These are phyloP conservation scores for Yponomeuta malinellus DNA, from an alignment of 2,888 invertebrate genomes.

Conservation along the genomic window DNA sequence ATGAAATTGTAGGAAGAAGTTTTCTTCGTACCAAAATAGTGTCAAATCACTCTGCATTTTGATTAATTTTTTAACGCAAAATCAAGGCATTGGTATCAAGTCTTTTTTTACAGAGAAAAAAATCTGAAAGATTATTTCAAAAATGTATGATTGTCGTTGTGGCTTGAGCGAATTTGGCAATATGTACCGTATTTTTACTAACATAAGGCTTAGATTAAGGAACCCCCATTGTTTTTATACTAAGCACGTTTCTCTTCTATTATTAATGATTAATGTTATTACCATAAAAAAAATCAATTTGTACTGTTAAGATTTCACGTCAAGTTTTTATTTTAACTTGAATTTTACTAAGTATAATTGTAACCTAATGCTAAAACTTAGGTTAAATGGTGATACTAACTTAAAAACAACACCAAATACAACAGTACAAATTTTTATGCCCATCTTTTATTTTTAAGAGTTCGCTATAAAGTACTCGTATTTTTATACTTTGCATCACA, in stretches of 20 bases:
- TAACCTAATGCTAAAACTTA: background rate
- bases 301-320: background rate
- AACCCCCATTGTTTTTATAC: conserved; percentile 29
- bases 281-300: background rate
- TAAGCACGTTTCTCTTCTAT: conserved; percentile 22
- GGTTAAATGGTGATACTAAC: background rate
- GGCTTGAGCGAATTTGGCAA: conserved; percentile 3
- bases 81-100: conserved; percentile 12
- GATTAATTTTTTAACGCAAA: background rate
- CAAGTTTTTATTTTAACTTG: background rate
- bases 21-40: background rate
- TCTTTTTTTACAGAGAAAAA: background rate
- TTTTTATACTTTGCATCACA: conserved; percentile 38
- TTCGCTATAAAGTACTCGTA: conserved; percentile 10
- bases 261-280: background rate
- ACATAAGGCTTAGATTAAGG: conserved; percentile 14
- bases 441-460: background rate
- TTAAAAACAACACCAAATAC: conserved; percentile 6
- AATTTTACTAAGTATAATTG: background rate
- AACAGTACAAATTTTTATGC: conserved; percentile 12
- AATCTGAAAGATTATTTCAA: background rate
- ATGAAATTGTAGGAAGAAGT: background rate
- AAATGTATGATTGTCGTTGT: conserved; percentile 8
- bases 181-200: conserved; percentile 6
- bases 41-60: background rate